Percentiles rank a stretch among this genome's conserved stretches.
These are phyloP conservation scores for Linyphia triangularis DNA, from an alignment of 2,888 invertebrate genomes.

Conservation along the genomic window DNA sequence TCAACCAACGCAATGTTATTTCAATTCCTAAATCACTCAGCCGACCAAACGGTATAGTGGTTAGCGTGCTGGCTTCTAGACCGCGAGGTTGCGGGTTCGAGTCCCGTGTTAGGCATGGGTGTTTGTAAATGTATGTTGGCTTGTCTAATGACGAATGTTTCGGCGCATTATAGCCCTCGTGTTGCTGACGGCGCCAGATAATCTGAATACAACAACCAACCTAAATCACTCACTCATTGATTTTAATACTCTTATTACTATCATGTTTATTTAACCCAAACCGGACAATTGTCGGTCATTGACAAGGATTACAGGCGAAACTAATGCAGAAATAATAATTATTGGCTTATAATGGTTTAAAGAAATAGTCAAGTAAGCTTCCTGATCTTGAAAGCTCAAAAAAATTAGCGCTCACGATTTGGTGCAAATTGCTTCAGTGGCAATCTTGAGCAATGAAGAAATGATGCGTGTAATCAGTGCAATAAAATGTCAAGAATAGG, in stretches of 20 bases:
- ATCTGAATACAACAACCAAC: neutral
- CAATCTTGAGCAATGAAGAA: neutral
- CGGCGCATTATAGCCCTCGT: too few species aligned
- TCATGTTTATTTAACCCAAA: too few species aligned
- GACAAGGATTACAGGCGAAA: neutral
- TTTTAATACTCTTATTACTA: too few species aligned
- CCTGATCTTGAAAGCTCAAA: neutral
- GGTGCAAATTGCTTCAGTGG: neutral
- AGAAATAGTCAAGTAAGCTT: neutral
- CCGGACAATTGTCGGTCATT: neutral
- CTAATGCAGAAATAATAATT: neutral
- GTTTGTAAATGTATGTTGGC: too few species aligned
- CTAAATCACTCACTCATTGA: neutral
- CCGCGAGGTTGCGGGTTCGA: too few species aligned
- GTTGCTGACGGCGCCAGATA: neutral
- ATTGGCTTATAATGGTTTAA: neutral
- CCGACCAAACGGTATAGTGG: too few species aligned
- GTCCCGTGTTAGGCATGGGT: too few species aligned
- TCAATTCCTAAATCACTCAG: too few species aligned
- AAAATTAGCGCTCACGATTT: neutral
- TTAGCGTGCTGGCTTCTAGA: too few species aligned
- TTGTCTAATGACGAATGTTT: too few species aligned
- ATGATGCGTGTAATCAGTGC: constrained; percentile 24
- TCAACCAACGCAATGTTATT: too few species aligned
- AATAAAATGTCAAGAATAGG: neutral